Conservation (phyloP, 2,888 invertebrate genomes). For the Pyralis farinalis region DNA sequence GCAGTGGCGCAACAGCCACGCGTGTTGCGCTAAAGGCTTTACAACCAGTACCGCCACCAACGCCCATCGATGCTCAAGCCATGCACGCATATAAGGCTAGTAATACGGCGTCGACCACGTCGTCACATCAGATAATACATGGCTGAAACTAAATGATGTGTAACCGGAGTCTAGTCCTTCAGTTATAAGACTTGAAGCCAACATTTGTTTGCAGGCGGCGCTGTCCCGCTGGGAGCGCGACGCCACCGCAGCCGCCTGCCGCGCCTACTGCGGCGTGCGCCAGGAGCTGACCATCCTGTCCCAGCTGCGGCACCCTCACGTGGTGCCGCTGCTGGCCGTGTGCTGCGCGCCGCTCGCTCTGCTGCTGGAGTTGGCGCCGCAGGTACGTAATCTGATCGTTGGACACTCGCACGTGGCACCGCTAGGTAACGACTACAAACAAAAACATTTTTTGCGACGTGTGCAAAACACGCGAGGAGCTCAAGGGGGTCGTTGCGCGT, state of each 20-base stretch:
- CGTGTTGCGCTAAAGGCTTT: conserved; percentile 95
- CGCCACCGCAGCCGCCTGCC: conserved; percentile 94
- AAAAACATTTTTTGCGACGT: too few species aligned
- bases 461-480: too few species aligned
- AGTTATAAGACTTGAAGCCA: too few species aligned
- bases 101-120: too few species aligned
- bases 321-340: conserved; percentile 94
- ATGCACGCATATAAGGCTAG: conserved; percentile 63
- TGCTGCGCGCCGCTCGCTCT: conserved; percentile 91
- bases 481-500: too few species aligned
- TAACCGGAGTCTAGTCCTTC: too few species aligned
- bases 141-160: too few species aligned
- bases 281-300: conserved; percentile 95
- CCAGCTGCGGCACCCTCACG: conserved; percentile 93
- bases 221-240: conserved; percentile 96
- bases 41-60: conserved; percentile 93
- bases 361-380: conserved; percentile 92
- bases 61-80: conserved; percentile 31
- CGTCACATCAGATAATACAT: too few species aligned
- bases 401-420: too few species aligned
- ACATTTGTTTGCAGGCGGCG: conserved; percentile 79
- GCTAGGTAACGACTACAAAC: too few species aligned
- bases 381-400: conserved; percentile 62
- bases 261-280: conserved; percentile 97
- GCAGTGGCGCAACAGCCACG: conserved; percentile 66